Conservation (phyloP, 2,888 invertebrate species). For the Junonia oenone region DNA sequence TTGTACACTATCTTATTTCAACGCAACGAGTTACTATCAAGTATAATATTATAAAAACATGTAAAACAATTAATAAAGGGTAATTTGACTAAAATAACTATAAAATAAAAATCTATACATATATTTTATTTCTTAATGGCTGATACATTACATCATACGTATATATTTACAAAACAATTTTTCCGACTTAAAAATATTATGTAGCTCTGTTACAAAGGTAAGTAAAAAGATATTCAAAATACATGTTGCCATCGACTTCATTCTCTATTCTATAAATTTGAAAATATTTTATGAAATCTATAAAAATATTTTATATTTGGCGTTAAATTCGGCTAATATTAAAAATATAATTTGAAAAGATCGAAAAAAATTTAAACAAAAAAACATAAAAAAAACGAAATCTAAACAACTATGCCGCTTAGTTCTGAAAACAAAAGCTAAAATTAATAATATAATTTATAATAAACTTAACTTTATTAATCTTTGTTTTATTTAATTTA, state of each 20-base stretch:
- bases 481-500: neutral
- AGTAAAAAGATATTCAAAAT: constrained; percentile 27
- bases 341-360: neutral
- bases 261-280: neutral
- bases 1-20: too few relatives aligned
- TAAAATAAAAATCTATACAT: constrained; percentile 55
- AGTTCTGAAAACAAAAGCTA: neutral
- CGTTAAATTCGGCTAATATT: neutral
- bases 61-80: too few relatives aligned
- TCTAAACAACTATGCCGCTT: constrained; percentile 1
- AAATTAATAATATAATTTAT: constrained; percentile 8
- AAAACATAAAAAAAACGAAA: neutral
- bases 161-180: constrained; percentile 62
- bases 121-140: constrained; percentile 52
- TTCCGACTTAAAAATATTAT: constrained; percentile 22
- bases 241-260: neutral
- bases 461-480: constrained; percentile 8
- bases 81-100: neutral
- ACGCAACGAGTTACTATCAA: too few relatives aligned
- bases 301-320: neutral
- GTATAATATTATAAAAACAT: too few relatives aligned
- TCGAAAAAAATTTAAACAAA: neutral
- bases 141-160: constrained; percentile 50
- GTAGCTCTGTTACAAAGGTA: constrained; percentile 2
- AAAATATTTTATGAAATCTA: neutral